phyloP scores from a whole-genome alignment of 1,140 invertebrate species.

The Panulirus ornatus region DNA sequence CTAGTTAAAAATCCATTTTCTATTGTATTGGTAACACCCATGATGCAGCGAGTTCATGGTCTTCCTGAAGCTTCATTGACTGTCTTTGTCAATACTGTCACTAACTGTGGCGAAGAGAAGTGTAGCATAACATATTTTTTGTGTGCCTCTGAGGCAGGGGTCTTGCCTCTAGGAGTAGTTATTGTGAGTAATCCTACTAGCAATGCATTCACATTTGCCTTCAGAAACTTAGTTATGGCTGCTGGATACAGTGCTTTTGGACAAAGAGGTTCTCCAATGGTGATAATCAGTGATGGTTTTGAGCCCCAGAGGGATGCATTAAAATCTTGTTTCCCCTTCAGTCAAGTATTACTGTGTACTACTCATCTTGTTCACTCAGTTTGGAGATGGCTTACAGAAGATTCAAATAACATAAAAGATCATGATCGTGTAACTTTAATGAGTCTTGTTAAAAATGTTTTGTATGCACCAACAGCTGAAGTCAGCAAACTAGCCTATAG shows the following conservation, averaged over 20 bases:
- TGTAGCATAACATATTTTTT: constrained; percentile 12
- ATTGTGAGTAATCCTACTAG: constrained; percentile 1
- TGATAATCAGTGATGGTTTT: constrained; percentile 25
- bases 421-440: constrained; percentile 7
- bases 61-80: background rate
- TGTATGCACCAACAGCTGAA: constrained; percentile 13
- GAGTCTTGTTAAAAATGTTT: constrained; percentile 26
- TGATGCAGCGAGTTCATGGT: constrained; percentile 17
- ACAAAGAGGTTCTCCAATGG: background rate
- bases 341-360: constrained; percentile 5
- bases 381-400: constrained; percentile 9
- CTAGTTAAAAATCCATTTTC: constrained; percentile 1
- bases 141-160: constrained; percentile 7
- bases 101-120: background rate
- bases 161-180: constrained; percentile 7
- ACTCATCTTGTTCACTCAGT: constrained; percentile 8
- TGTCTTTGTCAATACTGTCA: constrained; percentile 5
- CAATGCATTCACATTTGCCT: constrained; percentile 8
- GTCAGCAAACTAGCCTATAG: background rate
- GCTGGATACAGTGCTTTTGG: background rate
- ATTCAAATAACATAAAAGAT: constrained; percentile 16
- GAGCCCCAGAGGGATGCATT: background rate
- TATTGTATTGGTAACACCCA: constrained; percentile 1
- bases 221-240: constrained; percentile 1
- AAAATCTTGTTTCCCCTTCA: background rate